Base-by-base conservation (phyloP, 2,888 invertebrate genomes). In the Andricus quercusramuli region DNA sequence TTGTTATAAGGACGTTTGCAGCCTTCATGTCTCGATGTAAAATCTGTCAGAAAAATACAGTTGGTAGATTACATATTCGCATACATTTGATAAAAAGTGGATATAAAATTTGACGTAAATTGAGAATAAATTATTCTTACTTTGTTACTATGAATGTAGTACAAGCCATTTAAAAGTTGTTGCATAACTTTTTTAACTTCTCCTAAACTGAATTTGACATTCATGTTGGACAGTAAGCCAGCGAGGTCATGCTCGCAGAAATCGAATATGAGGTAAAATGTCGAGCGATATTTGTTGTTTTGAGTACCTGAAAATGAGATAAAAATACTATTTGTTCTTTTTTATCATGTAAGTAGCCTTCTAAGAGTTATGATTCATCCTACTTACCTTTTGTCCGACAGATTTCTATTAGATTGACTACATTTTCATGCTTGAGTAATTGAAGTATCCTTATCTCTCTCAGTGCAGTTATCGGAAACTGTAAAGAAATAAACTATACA, bases 181-280 rank as follows among this genome's bases (percentile, higher is more conserved):
- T 97, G 96, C 95, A 97, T 96, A 20, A 97, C 98, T 93, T 98
- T 98, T 91, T 99, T 99, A 44, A 99, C 98, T 94, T 99, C 99
- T 1, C 98, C 98, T 87, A 99, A 95, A 88, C 96, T 97, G 92
- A 99, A 99, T 94, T 98, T 98, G 0, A 99, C 98, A 92, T 98
- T 97, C 22, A 96, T 96, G 92, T 99, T 99, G 0, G 98, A 98
- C 13, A 99, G 92, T 64, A 99, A 94, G 0, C 99, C 99, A 9
- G 99, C 99, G 85, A 99, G 94, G 93, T 99, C 99, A 90, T 99
- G 99, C 91, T 99, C 99, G 92, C 99, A 99, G 91, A 99, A 99
- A 88, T 99, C 99, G 93, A 99, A 99, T 5, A 99, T 98, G 82
- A 99, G 94, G 91, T 98, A 99, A 92, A 98, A 98, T 0, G 98